phyloP scores from a whole-genome alignment of 1,140 invertebrate species.

The Ostrea denselamellosa region DNA sequence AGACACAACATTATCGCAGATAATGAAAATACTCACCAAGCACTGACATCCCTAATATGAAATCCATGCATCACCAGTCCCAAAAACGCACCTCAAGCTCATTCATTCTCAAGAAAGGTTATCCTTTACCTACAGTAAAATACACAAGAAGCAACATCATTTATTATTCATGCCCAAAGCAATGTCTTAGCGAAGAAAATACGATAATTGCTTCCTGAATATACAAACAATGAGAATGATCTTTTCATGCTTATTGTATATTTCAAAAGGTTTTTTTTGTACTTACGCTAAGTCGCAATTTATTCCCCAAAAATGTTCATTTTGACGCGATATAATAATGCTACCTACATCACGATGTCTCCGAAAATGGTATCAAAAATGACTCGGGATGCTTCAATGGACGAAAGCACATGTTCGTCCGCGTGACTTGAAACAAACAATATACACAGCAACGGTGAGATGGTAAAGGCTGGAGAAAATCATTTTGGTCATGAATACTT shows the following conservation, averaged over 20 bases:
- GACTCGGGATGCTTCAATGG: too few species aligned
- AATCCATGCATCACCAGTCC: neutral
- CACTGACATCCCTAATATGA: neutral
- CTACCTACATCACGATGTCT: too few species aligned
- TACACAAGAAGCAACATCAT: constrained; percentile 4
- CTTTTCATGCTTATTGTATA: neutral
- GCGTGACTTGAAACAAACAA: too few species aligned
- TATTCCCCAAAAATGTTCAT: too few species aligned
- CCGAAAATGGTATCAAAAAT: too few species aligned
- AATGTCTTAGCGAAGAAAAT: neutral
- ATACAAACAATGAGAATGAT: neutral
- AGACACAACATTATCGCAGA: neutral
- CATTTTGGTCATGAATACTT: too few species aligned
- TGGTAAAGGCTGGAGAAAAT: too few species aligned
- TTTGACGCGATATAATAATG: too few species aligned
- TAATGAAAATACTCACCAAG: neutral
- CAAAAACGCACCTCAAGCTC: neutral
- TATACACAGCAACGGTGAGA: too few species aligned
- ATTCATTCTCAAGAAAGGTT: neutral
- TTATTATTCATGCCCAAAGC: neutral
- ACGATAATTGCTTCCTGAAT: neutral
- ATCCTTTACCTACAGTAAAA: neutral
- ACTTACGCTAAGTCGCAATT: too few species aligned
- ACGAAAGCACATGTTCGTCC: too few species aligned
- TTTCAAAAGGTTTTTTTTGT: neutral